A percentile compares a stretch with the other conserved stretches of the same genome.
Evolutionary conservation across 2,888 invertebrate genomes (phyloP).

Genomic region (Drosophila nr. fundita): DNA sequence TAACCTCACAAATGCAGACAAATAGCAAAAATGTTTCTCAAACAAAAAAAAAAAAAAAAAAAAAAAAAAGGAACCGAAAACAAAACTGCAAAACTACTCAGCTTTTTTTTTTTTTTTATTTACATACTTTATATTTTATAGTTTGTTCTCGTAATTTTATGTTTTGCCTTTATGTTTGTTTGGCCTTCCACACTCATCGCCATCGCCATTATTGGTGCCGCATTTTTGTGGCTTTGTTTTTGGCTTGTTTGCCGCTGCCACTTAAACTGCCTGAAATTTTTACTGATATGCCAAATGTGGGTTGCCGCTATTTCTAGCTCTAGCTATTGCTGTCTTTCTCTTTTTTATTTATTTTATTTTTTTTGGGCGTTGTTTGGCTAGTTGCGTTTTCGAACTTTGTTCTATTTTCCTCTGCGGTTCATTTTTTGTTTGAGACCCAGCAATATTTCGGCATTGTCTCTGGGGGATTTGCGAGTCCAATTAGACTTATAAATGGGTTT

Average conservation of each 20-base stretch:
- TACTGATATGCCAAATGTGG: constrained; percentile 33
- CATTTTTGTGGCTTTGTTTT: constrained; percentile 54
- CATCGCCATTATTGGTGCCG: constrained; percentile 23
- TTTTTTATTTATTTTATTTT: background rate
- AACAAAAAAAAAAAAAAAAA: background rate
- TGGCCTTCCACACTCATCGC: constrained; percentile 27
- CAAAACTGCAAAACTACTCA: constrained; percentile 36
- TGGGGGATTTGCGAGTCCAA: constrained; percentile 6
- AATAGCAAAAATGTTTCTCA: background rate
- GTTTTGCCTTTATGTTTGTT: constrained; percentile 34
- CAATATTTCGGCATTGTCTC: constrained; percentile 4
- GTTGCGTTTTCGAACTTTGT: background rate
- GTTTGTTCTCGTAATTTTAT: constrained; percentile 43
- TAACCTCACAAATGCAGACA: constrained; percentile 3
- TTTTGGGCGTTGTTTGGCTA: background rate
- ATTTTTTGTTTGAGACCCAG: background rate
- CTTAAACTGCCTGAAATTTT: constrained; percentile 27
- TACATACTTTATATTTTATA: constrained; percentile 36
- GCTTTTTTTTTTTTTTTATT: constrained; percentile 19
- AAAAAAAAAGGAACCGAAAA: background rate
- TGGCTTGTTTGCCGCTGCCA: constrained; percentile 16
- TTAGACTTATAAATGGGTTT: constrained; percentile 3
- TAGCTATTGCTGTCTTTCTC: background rate
- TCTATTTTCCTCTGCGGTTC: background rate
- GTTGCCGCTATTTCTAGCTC: background rate